Conservation (phyloP, 2,888 invertebrate species). For the Pomacea canaliculata region DNA sequence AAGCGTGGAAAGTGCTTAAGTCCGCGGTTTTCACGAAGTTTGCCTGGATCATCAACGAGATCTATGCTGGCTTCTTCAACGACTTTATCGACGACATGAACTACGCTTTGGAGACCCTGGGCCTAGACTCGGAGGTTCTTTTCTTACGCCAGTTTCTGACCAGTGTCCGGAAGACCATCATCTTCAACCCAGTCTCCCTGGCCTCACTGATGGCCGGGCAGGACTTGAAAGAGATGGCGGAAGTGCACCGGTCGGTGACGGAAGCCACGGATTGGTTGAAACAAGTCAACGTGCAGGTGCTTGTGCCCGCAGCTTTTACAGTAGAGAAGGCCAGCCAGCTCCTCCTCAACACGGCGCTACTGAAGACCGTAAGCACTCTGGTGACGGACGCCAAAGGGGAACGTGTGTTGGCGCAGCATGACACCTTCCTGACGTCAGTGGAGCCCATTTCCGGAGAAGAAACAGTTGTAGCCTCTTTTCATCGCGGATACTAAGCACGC, state of each 20-base stretch:
- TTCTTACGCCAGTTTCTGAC: slow-evolving; percentile 29
- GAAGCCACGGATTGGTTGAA: slow-evolving; percentile 37
- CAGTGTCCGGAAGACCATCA: slow-evolving; percentile 25
- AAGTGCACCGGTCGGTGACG: slow-evolving; percentile 12
- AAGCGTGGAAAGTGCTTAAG: slow-evolving; percentile 34
- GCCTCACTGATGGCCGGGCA: slow-evolving; percentile 32
- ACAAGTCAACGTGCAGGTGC: slow-evolving; percentile 33
- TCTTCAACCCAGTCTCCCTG: slow-evolving; percentile 33
- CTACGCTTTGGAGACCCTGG: slow-evolving; percentile 30
- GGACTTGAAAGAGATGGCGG: slow-evolving; percentile 8
- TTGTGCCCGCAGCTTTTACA: slow-evolving; percentile 31
- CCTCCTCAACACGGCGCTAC: slow-evolving; percentile 19
- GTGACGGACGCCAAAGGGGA: slow-evolving; percentile 4
- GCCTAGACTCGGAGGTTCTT: slow-evolving; percentile 34
- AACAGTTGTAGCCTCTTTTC: slow-evolving; percentile 15
- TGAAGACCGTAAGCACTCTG: slow-evolving; percentile 15
- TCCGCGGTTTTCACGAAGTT: slow-evolving; percentile 37
- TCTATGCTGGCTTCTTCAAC: slow-evolving; percentile 36
- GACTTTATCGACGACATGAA: slow-evolving; percentile 35
- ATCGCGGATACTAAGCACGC: slow-evolving; percentile 11
- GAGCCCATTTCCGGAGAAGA: slow-evolving; percentile 29
- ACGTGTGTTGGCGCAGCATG: slow-evolving; percentile 23
- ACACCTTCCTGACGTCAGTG: slow-evolving; percentile 6
- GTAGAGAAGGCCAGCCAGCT: slow-evolving; percentile 21
- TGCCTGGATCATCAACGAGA: slow-evolving; percentile 37